A percentile compares a stretch with the other conserved stretches of the same genome.
These are phyloP conservation scores for Tupaia tana DNA, from an alignment of 2,113 vertebrate genomes.

Conservation along the genomic window DNA sequence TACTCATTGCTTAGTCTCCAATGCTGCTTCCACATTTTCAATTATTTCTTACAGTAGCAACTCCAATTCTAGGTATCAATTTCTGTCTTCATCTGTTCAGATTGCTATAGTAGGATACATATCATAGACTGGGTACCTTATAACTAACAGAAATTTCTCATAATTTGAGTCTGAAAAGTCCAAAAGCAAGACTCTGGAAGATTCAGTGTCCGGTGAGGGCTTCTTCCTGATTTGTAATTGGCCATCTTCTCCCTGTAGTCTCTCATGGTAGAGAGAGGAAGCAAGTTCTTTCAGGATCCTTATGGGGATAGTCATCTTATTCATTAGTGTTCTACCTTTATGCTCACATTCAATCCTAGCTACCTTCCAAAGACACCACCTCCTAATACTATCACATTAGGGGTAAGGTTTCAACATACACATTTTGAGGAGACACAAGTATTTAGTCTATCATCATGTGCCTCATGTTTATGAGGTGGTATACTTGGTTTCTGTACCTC, in stretches of 20 bases:
- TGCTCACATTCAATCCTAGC: not conserved
- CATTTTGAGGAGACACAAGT: not conserved
- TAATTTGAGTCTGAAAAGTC: not conserved
- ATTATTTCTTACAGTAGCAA: not conserved
- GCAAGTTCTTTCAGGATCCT: not conserved
- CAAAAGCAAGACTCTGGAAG: not conserved
- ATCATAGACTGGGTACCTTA: too few species aligned
- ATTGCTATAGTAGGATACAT: not conserved
- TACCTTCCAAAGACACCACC: not conserved
- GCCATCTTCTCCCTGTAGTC: not conserved
- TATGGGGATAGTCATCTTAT: not conserved
- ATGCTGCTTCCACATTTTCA: not conserved
- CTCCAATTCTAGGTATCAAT: not conserved
- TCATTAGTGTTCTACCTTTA: not conserved
- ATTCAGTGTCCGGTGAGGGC: not conserved
- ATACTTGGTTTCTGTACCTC: not conserved
- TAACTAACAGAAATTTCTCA: not conserved
- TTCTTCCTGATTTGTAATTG: not conserved
- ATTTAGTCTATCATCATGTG: not conserved
- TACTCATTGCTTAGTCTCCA: not conserved
- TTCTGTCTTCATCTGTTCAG: not conserved
- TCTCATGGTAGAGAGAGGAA: not conserved
- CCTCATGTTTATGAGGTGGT: not conserved
- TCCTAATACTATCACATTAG: not conserved
- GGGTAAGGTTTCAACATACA: not conserved